Evolutionary conservation across 2,113 vertebrate species (phyloP).

Genomic region (Sprattus sprattus): DNA sequence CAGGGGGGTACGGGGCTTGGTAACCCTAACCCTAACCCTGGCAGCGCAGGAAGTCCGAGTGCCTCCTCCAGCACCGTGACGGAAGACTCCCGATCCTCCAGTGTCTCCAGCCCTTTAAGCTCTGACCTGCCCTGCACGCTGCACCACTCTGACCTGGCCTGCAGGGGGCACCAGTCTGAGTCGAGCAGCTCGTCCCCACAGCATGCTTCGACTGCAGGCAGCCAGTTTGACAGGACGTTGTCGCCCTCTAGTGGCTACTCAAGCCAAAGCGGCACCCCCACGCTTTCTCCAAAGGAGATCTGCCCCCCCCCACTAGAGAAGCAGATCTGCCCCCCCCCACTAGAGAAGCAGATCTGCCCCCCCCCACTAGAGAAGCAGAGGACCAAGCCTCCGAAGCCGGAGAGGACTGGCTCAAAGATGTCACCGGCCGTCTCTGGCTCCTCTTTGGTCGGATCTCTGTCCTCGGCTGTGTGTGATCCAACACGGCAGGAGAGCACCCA

Average conservation of each 20-base stretch:
- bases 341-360: constrained; percentile 74
- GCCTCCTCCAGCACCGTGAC: constrained; percentile 51
- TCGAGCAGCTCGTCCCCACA: constrained; percentile 70
- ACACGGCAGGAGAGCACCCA: constrained; percentile 52
- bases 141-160: constrained; percentile 55
- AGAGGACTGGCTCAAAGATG: constrained; percentile 72
- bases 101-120: constrained; percentile 49
- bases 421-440: constrained; percentile 79
- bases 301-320: constrained; percentile 74
- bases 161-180: constrained; percentile 55
- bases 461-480: constrained; percentile 78
- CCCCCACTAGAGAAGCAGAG: constrained; percentile 75
- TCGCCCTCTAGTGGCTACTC: constrained; percentile 98
- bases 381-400: constrained; percentile 79
- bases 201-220: constrained; percentile 56
- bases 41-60: constrained; percentile 27
- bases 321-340: constrained; percentile 91
- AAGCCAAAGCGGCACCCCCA: constrained; percentile 93
- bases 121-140: constrained; percentile 47
- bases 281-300: constrained; percentile 80
- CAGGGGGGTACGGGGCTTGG: constrained; percentile 16
- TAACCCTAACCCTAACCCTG: too few relatives aligned
- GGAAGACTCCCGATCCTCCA: constrained; percentile 34
- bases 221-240: constrained; percentile 81
- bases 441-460: constrained; percentile 85